phyloP scores from a whole-genome alignment of 2,113 vertebrate genomes.

The Mormoops blainvillei region DNA sequence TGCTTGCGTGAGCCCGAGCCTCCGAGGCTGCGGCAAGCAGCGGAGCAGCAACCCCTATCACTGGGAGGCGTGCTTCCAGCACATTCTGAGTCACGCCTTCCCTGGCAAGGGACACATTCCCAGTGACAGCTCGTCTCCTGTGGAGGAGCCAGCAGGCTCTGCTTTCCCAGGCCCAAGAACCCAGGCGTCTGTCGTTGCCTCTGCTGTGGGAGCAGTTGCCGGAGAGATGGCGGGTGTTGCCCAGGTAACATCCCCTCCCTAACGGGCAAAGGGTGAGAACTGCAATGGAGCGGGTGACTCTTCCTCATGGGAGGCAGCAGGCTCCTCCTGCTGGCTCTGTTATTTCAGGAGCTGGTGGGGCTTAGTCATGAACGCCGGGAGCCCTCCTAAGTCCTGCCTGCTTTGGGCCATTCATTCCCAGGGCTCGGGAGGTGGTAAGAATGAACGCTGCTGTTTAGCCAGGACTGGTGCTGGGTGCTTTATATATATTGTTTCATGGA shows the following conservation, averaged over 20 bases:
- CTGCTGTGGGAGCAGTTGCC: conserved; percentile 45
- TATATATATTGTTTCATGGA: rapidly evolving
- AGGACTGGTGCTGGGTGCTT: neutral
- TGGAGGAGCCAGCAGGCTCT: neutral
- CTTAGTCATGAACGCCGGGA: neutral
- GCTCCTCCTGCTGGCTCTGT: neutral
- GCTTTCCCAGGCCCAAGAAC: neutral
- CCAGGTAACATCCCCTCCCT: conserved; percentile 68
- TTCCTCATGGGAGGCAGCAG: neutral
- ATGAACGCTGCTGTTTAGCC: neutral
- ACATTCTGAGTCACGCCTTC: conserved; percentile 49
- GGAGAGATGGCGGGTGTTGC: conserved; percentile 68
- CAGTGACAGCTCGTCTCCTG: neutral
- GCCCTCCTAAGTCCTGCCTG: neutral
- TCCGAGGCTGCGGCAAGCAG: neutral
- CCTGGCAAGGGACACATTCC: neutral
- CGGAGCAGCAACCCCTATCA: neutral
- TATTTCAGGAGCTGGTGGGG: neutral
- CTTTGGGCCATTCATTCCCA: neutral
- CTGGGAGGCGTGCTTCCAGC: neutral
- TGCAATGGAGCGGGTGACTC: conserved; percentile 29
- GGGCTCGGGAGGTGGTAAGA: neutral
- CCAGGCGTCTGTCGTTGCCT: neutral
- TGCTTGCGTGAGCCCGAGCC: neutral
- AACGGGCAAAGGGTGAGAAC: conserved; percentile 16